Percentiles rank a stretch among this genome's conserved stretches.
Conservation (phyloP, 2,797 vertebrate species). For the Acanthurus tractus region DNA sequence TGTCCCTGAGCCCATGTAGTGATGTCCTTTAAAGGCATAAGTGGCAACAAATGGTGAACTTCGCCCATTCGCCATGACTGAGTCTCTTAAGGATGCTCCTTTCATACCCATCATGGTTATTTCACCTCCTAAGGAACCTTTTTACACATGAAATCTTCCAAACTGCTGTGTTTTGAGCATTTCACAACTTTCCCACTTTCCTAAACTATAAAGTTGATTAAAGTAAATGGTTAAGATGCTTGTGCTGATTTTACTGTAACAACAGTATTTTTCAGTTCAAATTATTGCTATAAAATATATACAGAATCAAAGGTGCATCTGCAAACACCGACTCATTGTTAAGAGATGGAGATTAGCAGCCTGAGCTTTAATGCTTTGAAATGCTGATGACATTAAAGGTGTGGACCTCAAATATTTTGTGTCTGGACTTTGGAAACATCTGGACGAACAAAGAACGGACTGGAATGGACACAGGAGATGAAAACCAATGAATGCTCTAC, state of each 20-base stretch:
- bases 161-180: no score
- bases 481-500: conserved; percentile 36
- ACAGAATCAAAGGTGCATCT: conserved; percentile 9
- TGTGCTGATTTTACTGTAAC: neutral
- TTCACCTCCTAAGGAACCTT: no score
- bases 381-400: conserved; percentile 42
- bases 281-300: conserved; percentile 17
- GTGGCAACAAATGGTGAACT: no score
- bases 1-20: no score
- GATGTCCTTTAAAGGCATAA: no score
- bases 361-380: conserved; percentile 22
- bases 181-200: no score
- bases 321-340: conserved; percentile 28
- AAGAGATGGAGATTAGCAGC: conserved; percentile 55
- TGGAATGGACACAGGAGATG: conserved; percentile 22
- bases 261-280: neutral
- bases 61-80: no score
- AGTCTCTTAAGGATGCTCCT: no score
- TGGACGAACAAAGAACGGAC: conserved; percentile 1
- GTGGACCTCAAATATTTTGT: conserved; percentile 38
- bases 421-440: conserved; percentile 22
- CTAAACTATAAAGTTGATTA: no score
- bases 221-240: neutral
- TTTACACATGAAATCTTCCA: no score
- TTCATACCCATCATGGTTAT: no score